A percentile compares a stretch with the other conserved stretches of the same genome.
These are phyloP conservation scores for Galaxea fascicularis DNA, from an alignment of 92 coral and sea anemone species.

Conservation along the genomic window DNA sequence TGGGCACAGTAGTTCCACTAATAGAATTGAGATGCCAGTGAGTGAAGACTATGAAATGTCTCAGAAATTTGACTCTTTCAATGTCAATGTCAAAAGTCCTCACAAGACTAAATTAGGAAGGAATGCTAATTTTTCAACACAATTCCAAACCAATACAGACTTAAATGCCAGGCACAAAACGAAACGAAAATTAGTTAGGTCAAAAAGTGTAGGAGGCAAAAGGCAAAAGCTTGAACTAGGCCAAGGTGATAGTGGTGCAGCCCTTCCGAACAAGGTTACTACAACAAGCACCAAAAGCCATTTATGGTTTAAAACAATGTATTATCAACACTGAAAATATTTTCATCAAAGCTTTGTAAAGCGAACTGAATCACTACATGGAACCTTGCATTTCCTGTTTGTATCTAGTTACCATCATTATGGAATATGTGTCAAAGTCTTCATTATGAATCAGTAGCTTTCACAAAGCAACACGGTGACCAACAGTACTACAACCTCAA, in stretches of 20 bases:
- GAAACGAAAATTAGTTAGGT: neutral
- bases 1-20: slow-evolving; percentile 13
- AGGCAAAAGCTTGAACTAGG: too few relatives aligned
- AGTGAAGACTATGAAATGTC: too few relatives aligned
- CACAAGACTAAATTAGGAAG: too few relatives aligned
- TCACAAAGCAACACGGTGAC: slow-evolving; percentile 39
- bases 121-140: slow-evolving; percentile 16
- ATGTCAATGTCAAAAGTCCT: too few relatives aligned
- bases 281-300: slow-evolving; percentile 16
- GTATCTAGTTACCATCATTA: slow-evolving; percentile 4
- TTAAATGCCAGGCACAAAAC: too few relatives aligned
- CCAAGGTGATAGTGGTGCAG: slow-evolving; percentile 10
- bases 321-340: slow-evolving; percentile 5
- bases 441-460: slow-evolving; percentile 43
- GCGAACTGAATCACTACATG: slow-evolving; percentile 18
- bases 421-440: slow-evolving; percentile 43
- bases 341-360: slow-evolving; percentile 14
- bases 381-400: slow-evolving; percentile 22
- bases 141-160: slow-evolving; percentile 35
- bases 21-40: slow-evolving; percentile 12
- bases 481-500: slow-evolving; percentile 26
- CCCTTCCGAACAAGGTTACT: slow-evolving; percentile 10
- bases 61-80: too few relatives aligned
- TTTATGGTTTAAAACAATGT: neutral
- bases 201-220: too few relatives aligned